Percentiles rank a stretch among this genome's conserved stretches.
These are phyloP conservation scores for Cuculus canorus DNA, from an alignment of 2,797 vertebrate genomes.

Conservation along the genomic window DNA sequence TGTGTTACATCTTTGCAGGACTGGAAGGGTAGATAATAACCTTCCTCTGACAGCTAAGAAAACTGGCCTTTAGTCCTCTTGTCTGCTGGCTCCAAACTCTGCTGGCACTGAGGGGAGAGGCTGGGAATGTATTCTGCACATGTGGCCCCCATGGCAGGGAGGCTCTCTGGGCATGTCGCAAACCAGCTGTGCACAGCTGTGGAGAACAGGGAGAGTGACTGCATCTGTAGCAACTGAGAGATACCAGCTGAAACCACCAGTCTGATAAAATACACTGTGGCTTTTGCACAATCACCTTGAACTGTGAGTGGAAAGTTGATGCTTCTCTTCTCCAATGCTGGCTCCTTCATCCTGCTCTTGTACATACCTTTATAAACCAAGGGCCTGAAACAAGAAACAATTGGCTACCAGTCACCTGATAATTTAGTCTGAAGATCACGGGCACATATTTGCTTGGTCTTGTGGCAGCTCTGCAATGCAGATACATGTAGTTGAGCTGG, in stretches of 20 bases:
- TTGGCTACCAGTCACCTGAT: neutral
- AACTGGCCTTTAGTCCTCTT: neutral
- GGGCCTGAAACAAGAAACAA: neutral
- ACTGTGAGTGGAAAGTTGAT: fast-evolving
- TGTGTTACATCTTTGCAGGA: neutral
- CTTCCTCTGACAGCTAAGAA: neutral
- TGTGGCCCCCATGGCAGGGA: fast-evolving
- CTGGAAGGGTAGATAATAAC: neutral
- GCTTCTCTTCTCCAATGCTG: neutral
- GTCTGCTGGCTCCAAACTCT: neutral
- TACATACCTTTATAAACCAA: neutral
- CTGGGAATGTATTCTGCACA: neutral
- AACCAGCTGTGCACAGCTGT: fast-evolving
- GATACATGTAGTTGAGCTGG: neutral
- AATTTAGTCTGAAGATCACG: neutral
- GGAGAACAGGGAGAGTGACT: neutral
- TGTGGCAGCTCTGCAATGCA: neutral
- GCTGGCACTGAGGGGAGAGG: fast-evolving
- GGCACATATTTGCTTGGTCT: neutral
- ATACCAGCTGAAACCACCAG: neutral
- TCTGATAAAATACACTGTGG: neutral
- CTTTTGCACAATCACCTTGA: neutral
- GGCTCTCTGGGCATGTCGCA: neutral
- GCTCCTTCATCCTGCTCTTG: neutral
- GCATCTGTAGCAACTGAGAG: neutral